phyloP scores from a whole-genome alignment of 2,797 vertebrate genomes.

The Sphaeramia orbicularis region DNA sequence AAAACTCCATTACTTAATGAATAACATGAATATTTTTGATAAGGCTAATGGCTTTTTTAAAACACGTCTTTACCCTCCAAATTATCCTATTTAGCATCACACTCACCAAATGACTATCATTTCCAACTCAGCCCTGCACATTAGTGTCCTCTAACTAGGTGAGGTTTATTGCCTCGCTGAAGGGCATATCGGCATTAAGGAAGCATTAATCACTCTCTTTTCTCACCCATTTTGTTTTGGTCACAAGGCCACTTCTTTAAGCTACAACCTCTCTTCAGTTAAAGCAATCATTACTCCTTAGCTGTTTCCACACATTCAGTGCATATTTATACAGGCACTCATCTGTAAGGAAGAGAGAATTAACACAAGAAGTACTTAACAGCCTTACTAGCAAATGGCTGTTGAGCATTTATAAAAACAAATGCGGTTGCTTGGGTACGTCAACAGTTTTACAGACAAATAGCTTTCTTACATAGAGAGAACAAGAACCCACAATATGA shows the following conservation, averaged over 20 bases:
- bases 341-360: conserved; percentile 11
- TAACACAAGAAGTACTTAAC: conserved; percentile 17
- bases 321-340: background rate
- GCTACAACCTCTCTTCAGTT: conserved; percentile 12
- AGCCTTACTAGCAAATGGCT: conserved; percentile 16
- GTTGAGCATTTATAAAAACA: conserved; percentile 8
- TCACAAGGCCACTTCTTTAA: conserved; percentile 7
- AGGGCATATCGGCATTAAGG: background rate
- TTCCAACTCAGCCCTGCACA: too few species aligned
- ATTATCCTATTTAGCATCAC: too few species aligned
- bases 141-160: conserved; percentile 12
- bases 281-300: conserved; percentile 22
- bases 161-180: background rate
- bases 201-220: conserved; percentile 26
- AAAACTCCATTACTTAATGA: too few species aligned
- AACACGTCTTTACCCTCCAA: too few species aligned
- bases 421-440: background rate
- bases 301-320: conserved; percentile 8
- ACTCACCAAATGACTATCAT: too few species aligned
- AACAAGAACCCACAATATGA: conserved; percentile 15
- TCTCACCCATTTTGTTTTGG: conserved; percentile 5
- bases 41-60: too few species aligned
- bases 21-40: too few species aligned
- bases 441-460: background rate
- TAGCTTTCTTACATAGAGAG: conserved; percentile 17